These are phyloP conservation scores for Pantelozetes paolii DNA, from an alignment of 2,888 invertebrate species.

Conservation along the genomic window DNA sequence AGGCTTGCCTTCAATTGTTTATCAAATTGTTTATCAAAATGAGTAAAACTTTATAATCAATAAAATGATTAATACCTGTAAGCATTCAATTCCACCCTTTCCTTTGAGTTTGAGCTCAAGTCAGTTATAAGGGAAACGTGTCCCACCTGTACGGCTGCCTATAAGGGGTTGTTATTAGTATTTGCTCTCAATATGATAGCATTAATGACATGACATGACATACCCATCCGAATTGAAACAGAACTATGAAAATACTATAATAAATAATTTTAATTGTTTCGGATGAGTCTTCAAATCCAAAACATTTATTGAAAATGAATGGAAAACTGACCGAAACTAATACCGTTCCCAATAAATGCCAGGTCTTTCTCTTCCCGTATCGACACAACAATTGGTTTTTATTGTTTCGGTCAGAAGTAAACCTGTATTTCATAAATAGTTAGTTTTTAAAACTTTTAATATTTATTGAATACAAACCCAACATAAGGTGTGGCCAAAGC, in stretches of 20 bases:
- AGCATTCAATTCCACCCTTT: conserved; percentile 55
- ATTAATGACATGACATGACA: conserved; percentile 58
- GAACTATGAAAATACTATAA: conserved; percentile 68
- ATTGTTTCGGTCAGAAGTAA: conserved; percentile 56
- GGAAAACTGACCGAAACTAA: conserved; percentile 76
- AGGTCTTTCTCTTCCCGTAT: conserved; percentile 56
- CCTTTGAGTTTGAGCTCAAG: conserved; percentile 52
- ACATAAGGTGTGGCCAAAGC: conserved; percentile 81
- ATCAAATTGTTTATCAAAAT: neutral
- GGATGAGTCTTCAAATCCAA: conserved; percentile 62
- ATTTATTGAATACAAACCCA: conserved; percentile 58
- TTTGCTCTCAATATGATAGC: neutral
- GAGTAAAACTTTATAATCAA: neutral
- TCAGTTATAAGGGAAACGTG: conserved; percentile 59
- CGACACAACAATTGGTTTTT: conserved; percentile 49
- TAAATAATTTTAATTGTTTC: conserved; percentile 69
- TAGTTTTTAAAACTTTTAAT: neutral
- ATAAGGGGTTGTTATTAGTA: neutral
- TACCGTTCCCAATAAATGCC: conserved; percentile 64
- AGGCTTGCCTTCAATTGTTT: conserved; percentile 63
- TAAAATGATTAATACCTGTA: conserved; percentile 51
- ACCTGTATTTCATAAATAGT: too few relatives aligned
- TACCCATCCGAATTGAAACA: conserved; percentile 93
- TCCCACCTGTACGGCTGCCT: conserved; percentile 73
- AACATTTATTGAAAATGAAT: conserved; percentile 75